Evolutionary conservation across 2,888 invertebrate species (phyloP).

Genomic region (Pogonocherus hispidulus): DNA sequence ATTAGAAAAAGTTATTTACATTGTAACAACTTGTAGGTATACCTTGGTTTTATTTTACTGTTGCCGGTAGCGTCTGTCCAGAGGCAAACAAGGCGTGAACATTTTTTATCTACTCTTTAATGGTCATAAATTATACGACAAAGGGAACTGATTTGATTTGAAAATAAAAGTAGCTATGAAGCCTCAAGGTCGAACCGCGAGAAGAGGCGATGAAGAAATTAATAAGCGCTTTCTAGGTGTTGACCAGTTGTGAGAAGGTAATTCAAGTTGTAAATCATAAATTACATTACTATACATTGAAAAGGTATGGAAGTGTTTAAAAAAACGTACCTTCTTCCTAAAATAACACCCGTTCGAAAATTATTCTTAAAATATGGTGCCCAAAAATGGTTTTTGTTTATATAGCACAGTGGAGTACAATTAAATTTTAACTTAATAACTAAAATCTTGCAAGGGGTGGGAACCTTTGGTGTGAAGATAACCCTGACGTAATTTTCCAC

Average conservation of each 20-base stretch:
- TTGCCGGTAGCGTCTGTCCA: conserved; percentile 5
- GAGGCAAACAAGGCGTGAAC: conserved; percentile 20
- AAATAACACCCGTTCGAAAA: too few species aligned
- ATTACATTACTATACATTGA: too few species aligned
- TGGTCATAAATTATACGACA: not conserved
- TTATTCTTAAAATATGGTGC: too few species aligned
- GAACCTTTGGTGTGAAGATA: too few species aligned
- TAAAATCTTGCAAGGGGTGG: too few species aligned
- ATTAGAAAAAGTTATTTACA: conserved; percentile 19
- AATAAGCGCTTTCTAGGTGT: not conserved
- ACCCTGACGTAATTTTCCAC: too few species aligned
- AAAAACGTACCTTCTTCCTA: too few species aligned
- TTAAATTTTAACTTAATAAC: too few species aligned
- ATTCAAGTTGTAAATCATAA: too few species aligned
- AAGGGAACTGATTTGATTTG: not conserved
- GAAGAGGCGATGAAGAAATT: not conserved
- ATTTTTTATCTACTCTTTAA: conserved; percentile 8
- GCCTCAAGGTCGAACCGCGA: not conserved
- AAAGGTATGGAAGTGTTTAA: too few species aligned
- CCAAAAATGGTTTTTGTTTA: too few species aligned
- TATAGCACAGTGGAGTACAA: too few species aligned
- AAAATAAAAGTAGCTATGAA: not conserved
- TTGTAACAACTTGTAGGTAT: conserved; percentile 18
- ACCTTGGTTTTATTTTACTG: not conserved
- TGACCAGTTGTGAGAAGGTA: not conserved